Evolutionary conservation across 2,797 vertebrate species (phyloP).

Genomic region (Rhinichthys osculus): DNA sequence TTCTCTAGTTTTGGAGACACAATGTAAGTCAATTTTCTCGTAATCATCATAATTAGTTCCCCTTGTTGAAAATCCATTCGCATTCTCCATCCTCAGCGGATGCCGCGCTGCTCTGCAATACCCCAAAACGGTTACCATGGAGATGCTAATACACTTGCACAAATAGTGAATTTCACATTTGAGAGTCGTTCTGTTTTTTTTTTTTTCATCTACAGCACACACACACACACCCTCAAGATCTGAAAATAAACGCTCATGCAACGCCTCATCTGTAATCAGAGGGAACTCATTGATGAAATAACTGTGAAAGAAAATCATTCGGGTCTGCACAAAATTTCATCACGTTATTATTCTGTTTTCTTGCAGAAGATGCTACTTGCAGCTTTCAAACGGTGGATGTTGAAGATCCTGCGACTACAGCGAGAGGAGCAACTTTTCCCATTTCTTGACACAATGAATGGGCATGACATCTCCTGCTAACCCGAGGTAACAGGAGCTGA

Average conservation of each 20-base stretch:
- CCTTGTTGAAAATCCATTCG: conserved; percentile 77
- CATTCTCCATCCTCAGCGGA: conserved; percentile 73
- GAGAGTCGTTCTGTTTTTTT: conserved; percentile 53
- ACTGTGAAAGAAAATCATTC: not conserved
- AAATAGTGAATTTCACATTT: conserved; percentile 76
- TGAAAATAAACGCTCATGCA: conserved; percentile 42
- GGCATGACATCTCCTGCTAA: conserved; percentile 67
- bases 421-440: conserved; percentile 51
- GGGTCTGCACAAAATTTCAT: not conserved
- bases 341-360: not conserved
- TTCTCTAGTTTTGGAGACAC: conserved; percentile 57
- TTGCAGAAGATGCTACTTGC: not conserved
- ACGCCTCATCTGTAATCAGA: conserved; percentile 47
- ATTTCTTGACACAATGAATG: conserved; percentile 59
- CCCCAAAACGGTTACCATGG: conserved; percentile 87
- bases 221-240: not conserved
- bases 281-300: conserved; percentile 43
- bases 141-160: conserved; percentile 80
- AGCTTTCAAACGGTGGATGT: not conserved
- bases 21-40: conserved; percentile 71
- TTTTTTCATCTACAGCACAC: conserved; percentile 44
- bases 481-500: conserved; percentile 67
- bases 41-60: conserved; percentile 76
- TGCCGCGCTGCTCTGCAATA: conserved; percentile 74
- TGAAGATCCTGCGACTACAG: conserved; percentile 1